Conservation (phyloP, 2,797 vertebrate species). For the Cercopithecus diana region DNA sequence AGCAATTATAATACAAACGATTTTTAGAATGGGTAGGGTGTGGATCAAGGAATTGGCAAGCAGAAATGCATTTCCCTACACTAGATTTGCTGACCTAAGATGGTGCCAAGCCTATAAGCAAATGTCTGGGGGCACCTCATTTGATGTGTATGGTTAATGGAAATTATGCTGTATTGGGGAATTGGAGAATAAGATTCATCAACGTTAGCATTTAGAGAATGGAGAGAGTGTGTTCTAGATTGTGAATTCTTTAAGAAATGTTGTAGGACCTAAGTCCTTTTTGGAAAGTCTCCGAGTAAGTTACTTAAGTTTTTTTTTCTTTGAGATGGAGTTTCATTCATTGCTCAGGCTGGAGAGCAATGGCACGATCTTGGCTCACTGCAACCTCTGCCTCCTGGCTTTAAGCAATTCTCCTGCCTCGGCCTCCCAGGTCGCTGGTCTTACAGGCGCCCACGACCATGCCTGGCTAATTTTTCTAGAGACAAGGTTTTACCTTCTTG, state of each 20-base stretch:
- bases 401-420: neutral
- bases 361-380: neutral
- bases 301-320: neutral
- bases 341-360: neutral
- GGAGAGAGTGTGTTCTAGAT: slow-evolving; percentile 31
- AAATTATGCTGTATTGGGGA: slow-evolving; percentile 51
- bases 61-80: slow-evolving; percentile 51
- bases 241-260: slow-evolving; percentile 62
- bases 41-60: slow-evolving; percentile 74
- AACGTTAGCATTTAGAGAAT: slow-evolving; percentile 53
- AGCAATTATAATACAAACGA: slow-evolving; percentile 70
- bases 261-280: slow-evolving; percentile 46
- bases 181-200: slow-evolving; percentile 44
- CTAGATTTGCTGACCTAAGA: slow-evolving; percentile 71
- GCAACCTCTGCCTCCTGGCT: neutral
- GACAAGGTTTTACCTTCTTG: neutral
- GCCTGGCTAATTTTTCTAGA: neutral
- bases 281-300: slow-evolving; percentile 37
- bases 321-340: neutral
- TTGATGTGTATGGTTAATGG: slow-evolving; percentile 69
- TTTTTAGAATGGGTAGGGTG: slow-evolving; percentile 70
- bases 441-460: neutral
- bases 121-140: slow-evolving; percentile 67
- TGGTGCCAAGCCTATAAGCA: slow-evolving; percentile 65
- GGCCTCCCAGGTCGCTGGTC: neutral